Evolutionary conservation across 2,797 vertebrate species (phyloP).

Genomic region (Paratrypauchen microcephalus): DNA sequence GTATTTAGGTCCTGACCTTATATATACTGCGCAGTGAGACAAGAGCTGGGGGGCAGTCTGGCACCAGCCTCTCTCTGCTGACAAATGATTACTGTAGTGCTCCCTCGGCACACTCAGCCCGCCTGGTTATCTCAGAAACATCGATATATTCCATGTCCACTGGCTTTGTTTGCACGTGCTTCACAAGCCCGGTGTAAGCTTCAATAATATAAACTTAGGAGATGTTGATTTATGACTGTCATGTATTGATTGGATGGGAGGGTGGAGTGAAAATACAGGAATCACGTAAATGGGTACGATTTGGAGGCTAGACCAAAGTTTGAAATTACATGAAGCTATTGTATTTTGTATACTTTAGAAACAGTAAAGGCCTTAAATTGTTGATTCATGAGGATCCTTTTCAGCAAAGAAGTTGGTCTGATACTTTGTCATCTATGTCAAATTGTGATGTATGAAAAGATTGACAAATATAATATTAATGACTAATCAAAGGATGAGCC

Average conservation of each 20-base stretch:
- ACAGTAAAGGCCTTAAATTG: too few relatives aligned
- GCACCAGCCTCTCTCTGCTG: slow-evolving; percentile 44
- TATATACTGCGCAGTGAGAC: slow-evolving; percentile 58
- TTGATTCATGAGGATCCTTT: too few relatives aligned
- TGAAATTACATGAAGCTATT: neutral
- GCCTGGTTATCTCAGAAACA: slow-evolving; percentile 29
- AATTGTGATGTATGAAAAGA: neutral
- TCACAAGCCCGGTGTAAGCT: slow-evolving; percentile 10
- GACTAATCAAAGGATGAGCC: too few relatives aligned
- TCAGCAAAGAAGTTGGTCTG: neutral
- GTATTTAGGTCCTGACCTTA: slow-evolving; percentile 63
- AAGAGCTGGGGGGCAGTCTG: slow-evolving; percentile 57
- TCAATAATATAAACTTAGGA: slow-evolving; percentile 21
- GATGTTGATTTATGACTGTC: slow-evolving; percentile 13
- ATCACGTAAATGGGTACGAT: neutral
- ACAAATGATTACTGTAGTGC: slow-evolving; percentile 53
- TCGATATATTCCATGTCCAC: slow-evolving; percentile 21
- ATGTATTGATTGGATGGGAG: neutral
- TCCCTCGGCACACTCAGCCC: slow-evolving; percentile 11
- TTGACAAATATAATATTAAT: too few relatives aligned
- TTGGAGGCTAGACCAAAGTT: neutral
- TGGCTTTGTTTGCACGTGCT: slow-evolving; percentile 28
- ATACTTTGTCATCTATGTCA: neutral
- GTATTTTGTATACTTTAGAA: neutral
- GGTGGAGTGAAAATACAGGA: neutral